Percentiles rank a stretch among this genome's conserved stretches.
phyloP scores from a whole-genome alignment of 2,888 invertebrate genomes.

The Acrocyrtus sp. region DNA sequence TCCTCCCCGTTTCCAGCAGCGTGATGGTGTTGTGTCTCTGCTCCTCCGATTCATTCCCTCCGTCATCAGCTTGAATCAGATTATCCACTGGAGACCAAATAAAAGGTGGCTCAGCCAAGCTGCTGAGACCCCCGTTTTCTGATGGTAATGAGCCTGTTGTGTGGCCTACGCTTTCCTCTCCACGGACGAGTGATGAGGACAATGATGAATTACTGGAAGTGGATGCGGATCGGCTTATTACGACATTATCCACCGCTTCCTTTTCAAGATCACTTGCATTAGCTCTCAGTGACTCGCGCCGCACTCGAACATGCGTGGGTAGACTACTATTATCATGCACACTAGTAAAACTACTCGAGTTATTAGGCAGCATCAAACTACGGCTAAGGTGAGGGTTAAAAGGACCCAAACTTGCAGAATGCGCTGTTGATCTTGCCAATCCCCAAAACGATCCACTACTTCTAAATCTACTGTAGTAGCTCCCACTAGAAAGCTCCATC shows the following conservation, averaged over 20 bases:
- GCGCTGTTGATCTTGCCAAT: neutral
- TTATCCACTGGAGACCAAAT: neutral
- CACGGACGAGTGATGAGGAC: neutral
- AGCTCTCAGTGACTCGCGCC: neutral
- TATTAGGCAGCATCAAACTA: no score
- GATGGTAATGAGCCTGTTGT: no score
- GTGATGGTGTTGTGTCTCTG: neutral
- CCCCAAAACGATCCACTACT: no score
- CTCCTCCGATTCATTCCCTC: neutral
- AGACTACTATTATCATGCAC: no score
- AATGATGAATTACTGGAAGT: slow-evolving; percentile 3
- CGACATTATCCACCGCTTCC: neutral
- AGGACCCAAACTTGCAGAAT: neutral
- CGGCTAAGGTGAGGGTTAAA: no score
- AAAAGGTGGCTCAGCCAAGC: no score
- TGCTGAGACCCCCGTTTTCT: no score
- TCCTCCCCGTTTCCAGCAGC: neutral
- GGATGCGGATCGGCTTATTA: neutral
- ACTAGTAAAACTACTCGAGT: no score
- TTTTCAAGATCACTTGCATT: slow-evolving; percentile 1
- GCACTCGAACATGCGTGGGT: neutral
- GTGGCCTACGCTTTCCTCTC: no score
- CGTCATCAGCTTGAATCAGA: slow-evolving; percentile 3
- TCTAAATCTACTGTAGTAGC: no score
- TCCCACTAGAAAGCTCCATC: no score